These are phyloP conservation scores for Uropetala carovei DNA, from an alignment of 2,888 invertebrate genomes.

Conservation along the genomic window DNA sequence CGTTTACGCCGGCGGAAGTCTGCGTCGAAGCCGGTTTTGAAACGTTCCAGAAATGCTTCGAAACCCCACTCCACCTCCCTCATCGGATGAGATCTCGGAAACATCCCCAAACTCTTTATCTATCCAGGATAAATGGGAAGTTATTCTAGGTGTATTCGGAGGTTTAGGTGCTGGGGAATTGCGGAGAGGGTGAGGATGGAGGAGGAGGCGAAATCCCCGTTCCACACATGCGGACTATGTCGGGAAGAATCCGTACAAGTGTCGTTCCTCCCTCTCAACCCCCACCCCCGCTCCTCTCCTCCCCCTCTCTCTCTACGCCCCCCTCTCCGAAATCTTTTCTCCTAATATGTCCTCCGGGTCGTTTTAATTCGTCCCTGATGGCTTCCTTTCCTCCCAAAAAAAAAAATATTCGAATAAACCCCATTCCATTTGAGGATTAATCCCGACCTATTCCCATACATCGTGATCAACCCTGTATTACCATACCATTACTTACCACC, in stretches of 20 bases:
- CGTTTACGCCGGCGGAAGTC: background rate
- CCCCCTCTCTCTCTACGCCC: background rate
- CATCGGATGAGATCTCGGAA: background rate
- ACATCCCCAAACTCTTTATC: background rate
- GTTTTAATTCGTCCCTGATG: background rate
- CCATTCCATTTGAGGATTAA: too few species aligned
- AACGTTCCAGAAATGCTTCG: background rate
- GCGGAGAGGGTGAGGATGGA: background rate
- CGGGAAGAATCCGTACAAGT: conserved; percentile 6
- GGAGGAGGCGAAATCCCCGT: background rate
- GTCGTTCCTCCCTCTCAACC: background rate
- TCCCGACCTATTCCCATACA: too few species aligned
- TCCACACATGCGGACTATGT: background rate
- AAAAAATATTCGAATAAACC: background rate
- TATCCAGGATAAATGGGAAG: background rate
- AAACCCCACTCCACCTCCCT: background rate
- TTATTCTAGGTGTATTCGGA: background rate
- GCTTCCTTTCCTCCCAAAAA: background rate
- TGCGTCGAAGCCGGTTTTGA: background rate
- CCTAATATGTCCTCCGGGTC: background rate
- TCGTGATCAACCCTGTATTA: background rate
- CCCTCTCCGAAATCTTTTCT: background rate
- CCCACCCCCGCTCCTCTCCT: background rate
- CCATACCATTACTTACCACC: background rate
- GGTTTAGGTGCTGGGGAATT: background rate